Evolutionary conservation across 2,113 vertebrate species (phyloP).

Genomic region (Hystrix cristata): DNA sequence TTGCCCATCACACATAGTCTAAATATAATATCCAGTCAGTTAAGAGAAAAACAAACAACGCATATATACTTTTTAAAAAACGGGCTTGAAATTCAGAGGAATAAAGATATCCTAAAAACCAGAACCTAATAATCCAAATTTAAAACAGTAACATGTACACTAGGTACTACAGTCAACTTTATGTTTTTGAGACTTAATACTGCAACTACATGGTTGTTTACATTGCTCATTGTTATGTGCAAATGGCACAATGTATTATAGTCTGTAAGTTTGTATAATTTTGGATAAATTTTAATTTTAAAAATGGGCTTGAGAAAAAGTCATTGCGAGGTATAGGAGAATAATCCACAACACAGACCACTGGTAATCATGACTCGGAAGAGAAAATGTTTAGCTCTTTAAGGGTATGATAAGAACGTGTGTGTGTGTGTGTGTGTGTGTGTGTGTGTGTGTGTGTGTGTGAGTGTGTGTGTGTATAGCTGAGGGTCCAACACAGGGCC

Average conservation of each 20-base stretch:
- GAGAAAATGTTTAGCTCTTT: conserved; percentile 7
- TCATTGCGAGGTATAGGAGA: background rate
- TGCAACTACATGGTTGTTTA: too few relatives aligned
- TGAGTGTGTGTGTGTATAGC: too few relatives aligned
- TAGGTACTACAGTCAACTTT: too few relatives aligned
- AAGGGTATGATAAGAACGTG: background rate
- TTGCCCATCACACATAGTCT: background rate
- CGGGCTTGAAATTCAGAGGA: background rate
- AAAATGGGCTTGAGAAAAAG: background rate
- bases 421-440: too few relatives aligned
- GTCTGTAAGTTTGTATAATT: too few relatives aligned
- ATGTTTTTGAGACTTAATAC: too few relatives aligned
- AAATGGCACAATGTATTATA: too few relatives aligned
- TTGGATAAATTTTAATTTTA: background rate
- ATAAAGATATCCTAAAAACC: background rate
- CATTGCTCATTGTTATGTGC: too few relatives aligned
- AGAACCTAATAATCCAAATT: too few relatives aligned
- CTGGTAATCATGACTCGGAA: background rate
- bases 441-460: too few relatives aligned
- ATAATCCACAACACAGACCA: background rate
- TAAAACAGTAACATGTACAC: too few relatives aligned
- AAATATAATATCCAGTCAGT: background rate
- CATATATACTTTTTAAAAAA: background rate
- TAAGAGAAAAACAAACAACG: background rate
- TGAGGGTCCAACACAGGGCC: too few relatives aligned